Evolutionary conservation across 1,140 invertebrate genomes (phyloP), one percentile per base, ranked within the genome.

Genomic region (Tetragonula clypearis): DNA sequence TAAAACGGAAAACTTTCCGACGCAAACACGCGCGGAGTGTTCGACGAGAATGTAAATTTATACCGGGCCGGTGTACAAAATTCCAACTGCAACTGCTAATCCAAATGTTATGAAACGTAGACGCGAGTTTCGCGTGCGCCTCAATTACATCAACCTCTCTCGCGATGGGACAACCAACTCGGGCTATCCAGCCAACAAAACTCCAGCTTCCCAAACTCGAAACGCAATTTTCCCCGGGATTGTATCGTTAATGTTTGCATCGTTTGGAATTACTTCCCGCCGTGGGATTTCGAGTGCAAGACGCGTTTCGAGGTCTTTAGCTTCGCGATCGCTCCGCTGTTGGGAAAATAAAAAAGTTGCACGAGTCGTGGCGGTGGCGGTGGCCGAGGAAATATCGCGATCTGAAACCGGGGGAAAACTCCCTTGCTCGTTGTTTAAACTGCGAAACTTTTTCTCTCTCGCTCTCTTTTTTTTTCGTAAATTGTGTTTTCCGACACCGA

Each of bases 301-400:
- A 12, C 23, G 23, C 23, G 35, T n/a, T 11, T 73, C n/a, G 49
- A 60, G 53, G 68, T 72, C 21, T 55, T 73, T 49, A 15, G 30
- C 17, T 3, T 11, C 1, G 17, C 15, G 49, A 8, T 1, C 17
- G 1, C 11, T 49, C 4, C 17, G 1, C 11, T 49, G 72, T 72
- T 17, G 55, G 19, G 19, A 1, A 72, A 72, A 6, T 23, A 26
- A 14, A 21, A 30, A 14, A 2, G 19, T 11, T 8, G 15, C 1
- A 41, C 17, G n/a, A 1, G 9, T 23, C 19, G 49, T 68, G 53
- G 41, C 30, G 30, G 30, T 30, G 6, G 41, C 8, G 30, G 30
- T 49, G 41, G 41, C 6, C 41, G 41, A 49, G 41, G 41, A 86
- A 86, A 83, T 78, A 79, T 87, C 26, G 60, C 30, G n/a, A 58